Evolutionary conservation across 2,888 invertebrate species (phyloP).

Genomic region (Spialia ferax): DNA sequence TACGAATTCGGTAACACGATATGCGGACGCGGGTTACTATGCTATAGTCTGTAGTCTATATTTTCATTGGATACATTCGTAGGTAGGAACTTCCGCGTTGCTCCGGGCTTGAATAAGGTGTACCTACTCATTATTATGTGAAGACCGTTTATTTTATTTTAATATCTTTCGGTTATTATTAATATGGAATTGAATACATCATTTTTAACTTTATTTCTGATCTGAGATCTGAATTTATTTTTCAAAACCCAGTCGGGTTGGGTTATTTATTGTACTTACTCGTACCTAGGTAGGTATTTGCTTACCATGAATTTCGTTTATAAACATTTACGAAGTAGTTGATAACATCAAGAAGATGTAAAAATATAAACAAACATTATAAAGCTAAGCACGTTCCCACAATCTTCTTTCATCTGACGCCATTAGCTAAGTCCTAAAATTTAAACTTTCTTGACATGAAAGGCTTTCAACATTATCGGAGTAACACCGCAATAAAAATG

Average conservation of each 20-base stretch:
- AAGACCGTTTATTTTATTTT: background rate
- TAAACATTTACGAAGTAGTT: too few relatives aligned
- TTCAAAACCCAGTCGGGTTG: background rate
- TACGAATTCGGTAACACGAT: constrained; percentile 74
- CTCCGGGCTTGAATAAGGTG: background rate
- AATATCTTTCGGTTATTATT: background rate
- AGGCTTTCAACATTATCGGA: constrained; percentile 56
- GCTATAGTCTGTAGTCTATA: constrained; percentile 1
- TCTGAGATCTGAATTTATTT: background rate
- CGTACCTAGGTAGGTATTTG: too few relatives aligned
- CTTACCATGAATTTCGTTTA: too few relatives aligned
- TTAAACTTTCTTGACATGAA: constrained; percentile 52
- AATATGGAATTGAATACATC: background rate
- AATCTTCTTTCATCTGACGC: constrained; percentile 38
- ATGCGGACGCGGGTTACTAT: constrained; percentile 43
- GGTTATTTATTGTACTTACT: too few relatives aligned
- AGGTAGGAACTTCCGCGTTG: constrained; percentile 41
- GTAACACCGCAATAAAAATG: constrained; percentile 62
- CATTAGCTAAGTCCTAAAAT: constrained; percentile 59
- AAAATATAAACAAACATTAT: constrained; percentile 18
- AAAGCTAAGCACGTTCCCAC: constrained; percentile 12
- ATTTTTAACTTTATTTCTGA: too few relatives aligned
- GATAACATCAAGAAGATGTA: too few relatives aligned
- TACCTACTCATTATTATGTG: constrained; percentile 8
- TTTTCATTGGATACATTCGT: constrained; percentile 22